Conservation (phyloP, 2,888 invertebrate genomes). For the Unio delphinus region DNA sequence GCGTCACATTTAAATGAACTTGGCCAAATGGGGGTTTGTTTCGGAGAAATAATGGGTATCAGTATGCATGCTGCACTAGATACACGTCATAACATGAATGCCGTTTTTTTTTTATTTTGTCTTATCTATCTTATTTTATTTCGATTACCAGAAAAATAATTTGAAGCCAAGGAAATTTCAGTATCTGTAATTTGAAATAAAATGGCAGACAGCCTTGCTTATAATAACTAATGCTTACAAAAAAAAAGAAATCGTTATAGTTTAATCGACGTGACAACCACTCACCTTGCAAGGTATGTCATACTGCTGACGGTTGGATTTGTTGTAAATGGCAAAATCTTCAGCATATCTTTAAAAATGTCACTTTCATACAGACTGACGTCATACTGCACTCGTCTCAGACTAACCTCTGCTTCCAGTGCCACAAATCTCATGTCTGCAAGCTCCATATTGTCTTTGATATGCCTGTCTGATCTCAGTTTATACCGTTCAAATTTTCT, state of each 20-base stretch:
- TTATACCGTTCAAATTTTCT: slow-evolving; percentile 14
- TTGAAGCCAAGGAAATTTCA: too few relatives aligned
- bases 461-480: slow-evolving; percentile 1
- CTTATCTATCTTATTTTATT: too few relatives aligned
- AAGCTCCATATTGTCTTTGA: slow-evolving; percentile 11
- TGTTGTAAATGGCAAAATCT: slow-evolving; percentile 23
- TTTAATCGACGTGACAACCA: not conserved
- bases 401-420: slow-evolving; percentile 18
- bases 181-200: too few relatives aligned
- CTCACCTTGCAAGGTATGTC: slow-evolving; percentile 30
- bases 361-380: slow-evolving; percentile 10
- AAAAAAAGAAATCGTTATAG: not conserved
- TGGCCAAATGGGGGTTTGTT: too few relatives aligned
- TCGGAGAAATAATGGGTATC: too few relatives aligned
- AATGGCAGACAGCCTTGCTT: too few relatives aligned
- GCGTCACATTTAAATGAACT: too few relatives aligned
- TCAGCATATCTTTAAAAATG: slow-evolving; percentile 18
- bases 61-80: too few relatives aligned
- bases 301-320: slow-evolving; percentile 21
- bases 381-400: slow-evolving; percentile 18
- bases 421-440: slow-evolving; percentile 22
- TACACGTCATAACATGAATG: too few relatives aligned
- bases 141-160: too few relatives aligned
- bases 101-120: too few relatives aligned
- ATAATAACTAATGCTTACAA: too few relatives aligned